Percentiles rank a stretch among this genome's conserved stretches.
These are phyloP conservation scores for Carcharodon carcharias DNA, from an alignment of 2,797 vertebrate genomes.

Conservation along the genomic window DNA sequence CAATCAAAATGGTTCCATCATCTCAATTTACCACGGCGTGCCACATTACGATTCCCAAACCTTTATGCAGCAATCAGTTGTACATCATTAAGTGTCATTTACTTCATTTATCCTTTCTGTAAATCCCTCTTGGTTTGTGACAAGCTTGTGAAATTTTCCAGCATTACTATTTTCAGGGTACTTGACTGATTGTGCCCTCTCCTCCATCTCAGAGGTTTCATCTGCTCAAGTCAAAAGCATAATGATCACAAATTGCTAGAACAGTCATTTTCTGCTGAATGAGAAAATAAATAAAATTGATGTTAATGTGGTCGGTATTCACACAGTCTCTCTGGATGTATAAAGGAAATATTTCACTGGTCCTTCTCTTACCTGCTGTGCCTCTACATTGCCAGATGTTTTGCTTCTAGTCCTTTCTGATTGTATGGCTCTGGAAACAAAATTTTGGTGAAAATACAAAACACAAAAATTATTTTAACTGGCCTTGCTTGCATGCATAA, in stretches of 20 bases:
- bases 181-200: neutral
- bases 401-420: neutral
- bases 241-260: neutral
- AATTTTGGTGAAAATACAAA: neutral
- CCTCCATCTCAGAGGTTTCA: neutral
- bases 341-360: neutral
- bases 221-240: neutral
- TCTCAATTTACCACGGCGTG: neutral
- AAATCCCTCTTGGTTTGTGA: neutral
- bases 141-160: neutral
- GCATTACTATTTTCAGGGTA: neutral
- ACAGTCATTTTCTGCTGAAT: neutral
- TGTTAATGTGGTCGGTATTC: neutral
- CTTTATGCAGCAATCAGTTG: neutral
- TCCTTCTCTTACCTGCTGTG: neutral
- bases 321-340: neutral
- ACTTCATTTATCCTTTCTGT: neutral
- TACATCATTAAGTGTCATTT: conserved; percentile 1
- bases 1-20: neutral
- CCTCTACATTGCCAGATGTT: neutral
- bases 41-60: neutral
- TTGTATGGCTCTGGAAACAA: neutral
- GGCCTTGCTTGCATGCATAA: neutral
- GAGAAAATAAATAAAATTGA: conserved; percentile 4
- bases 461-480: neutral